Evolutionary conservation across 2,888 invertebrate species (phyloP).

Genomic region (Pyrgus malvae): DNA sequence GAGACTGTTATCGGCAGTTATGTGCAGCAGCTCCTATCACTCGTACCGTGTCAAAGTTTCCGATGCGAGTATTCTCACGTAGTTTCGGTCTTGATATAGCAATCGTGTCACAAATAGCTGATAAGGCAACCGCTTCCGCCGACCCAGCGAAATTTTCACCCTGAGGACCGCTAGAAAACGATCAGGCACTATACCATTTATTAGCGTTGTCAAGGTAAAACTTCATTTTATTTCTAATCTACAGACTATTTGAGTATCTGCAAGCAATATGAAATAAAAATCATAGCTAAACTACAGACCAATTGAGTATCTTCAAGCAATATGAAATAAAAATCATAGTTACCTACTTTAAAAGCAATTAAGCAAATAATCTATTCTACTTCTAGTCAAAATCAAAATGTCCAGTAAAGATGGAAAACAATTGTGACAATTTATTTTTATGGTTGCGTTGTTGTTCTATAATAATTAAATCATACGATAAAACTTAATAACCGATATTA

Average conservation of each 20-base stretch:
- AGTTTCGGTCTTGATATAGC: conserved; percentile 45
- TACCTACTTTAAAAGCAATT: not conserved
- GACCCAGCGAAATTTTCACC: conserved; percentile 56
- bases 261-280: not conserved
- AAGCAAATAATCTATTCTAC: not conserved
- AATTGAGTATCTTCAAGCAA: not conserved
- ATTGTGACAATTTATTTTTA: too few species aligned
- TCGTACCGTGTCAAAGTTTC: conserved; percentile 2
- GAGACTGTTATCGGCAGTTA: not conserved
- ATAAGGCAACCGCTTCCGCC: conserved; percentile 71
- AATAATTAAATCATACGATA: not conserved
- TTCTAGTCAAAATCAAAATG: not conserved
- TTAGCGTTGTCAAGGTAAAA: not conserved
- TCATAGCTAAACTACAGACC: not conserved
- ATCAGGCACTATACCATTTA: not conserved
- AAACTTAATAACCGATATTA: not conserved
- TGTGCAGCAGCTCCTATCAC: not conserved
- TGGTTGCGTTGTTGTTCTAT: too few species aligned
- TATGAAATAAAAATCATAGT: not conserved
- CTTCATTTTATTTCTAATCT: too few species aligned
- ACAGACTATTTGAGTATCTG: not conserved
- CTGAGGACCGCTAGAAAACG: conserved; percentile 35
- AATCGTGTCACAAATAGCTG: conserved; percentile 62
- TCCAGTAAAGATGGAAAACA: too few species aligned
- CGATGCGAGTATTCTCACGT: conserved; percentile 52